Evolutionary conservation across 64 coral and sea anemone genomes (phyloP).

Genomic region (Stichodactyla helianthus): DNA sequence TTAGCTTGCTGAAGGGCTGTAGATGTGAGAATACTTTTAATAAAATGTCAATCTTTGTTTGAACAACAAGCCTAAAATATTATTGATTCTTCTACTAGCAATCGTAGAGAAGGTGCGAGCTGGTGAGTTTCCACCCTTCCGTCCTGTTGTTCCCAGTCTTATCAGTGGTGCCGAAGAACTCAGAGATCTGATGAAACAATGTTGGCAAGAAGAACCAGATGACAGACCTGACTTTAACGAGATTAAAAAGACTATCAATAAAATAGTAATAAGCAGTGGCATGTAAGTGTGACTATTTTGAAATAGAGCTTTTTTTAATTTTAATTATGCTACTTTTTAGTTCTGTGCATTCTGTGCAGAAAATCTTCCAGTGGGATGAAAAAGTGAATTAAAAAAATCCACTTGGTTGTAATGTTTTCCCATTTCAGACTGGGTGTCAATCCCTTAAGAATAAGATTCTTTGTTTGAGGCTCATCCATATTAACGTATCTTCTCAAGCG

Average conservation of each 20-base stretch:
- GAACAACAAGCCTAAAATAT: not conserved
- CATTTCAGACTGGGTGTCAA: too few relatives aligned
- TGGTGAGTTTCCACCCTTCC: slow-evolving; percentile 67
- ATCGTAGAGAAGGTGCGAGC: slow-evolving; percentile 63
- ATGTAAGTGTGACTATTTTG: slow-evolving; percentile 60
- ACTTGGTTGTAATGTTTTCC: not conserved
- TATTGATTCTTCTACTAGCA: slow-evolving; percentile 48
- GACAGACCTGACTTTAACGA: slow-evolving; percentile 76
- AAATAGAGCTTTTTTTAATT: not conserved
- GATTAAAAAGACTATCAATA: slow-evolving; percentile 79
- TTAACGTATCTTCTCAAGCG: too few relatives aligned
- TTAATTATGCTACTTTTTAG: not conserved
- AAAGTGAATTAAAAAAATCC: too few relatives aligned
- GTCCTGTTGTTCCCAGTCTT: slow-evolving; percentile 64
- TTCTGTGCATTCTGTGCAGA: not conserved
- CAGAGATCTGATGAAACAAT: slow-evolving; percentile 81
- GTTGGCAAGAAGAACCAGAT: slow-evolving; percentile 77
- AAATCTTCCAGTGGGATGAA: too few relatives aligned
- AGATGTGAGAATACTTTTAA: too few relatives aligned
- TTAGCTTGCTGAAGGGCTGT: too few relatives aligned
- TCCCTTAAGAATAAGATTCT: too few relatives aligned
- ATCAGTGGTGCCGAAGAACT: slow-evolving; percentile 64
- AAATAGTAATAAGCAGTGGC: slow-evolving; percentile 60
- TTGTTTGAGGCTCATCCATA: too few relatives aligned
- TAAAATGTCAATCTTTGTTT: not conserved